phyloP scores from a whole-genome alignment of 2,888 invertebrate genomes.

The Yponomeuta sedellus region DNA sequence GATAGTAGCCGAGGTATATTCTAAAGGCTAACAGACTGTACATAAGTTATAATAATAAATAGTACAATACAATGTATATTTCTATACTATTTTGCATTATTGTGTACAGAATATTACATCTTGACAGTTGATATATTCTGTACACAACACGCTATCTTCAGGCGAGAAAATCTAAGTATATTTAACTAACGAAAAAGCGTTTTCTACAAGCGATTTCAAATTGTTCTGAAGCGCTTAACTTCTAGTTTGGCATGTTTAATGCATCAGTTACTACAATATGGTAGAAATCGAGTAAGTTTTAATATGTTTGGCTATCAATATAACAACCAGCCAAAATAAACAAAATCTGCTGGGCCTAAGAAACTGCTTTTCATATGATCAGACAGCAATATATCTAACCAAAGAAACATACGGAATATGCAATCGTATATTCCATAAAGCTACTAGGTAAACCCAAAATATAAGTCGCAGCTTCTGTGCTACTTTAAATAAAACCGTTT shows the following conservation, averaged over 20 bases:
- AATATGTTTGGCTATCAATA: too few relatives aligned
- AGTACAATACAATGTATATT: constrained; percentile 15
- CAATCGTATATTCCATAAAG: constrained; percentile 4
- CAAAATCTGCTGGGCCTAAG: too few relatives aligned
- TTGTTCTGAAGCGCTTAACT: constrained; percentile 32
- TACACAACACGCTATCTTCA: background rate
- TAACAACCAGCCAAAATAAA: too few relatives aligned
- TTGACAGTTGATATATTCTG: constrained; percentile 1
- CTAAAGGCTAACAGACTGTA: too few relatives aligned
- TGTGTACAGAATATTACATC: background rate
- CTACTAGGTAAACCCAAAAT: too few relatives aligned
- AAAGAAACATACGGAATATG: constrained; percentile 3
- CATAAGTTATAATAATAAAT: background rate
- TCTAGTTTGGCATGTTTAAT: constrained; percentile 43
- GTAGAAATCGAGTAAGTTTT: too few relatives aligned
- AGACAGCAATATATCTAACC: too few relatives aligned
- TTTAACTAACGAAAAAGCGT: constrained; percentile 20
- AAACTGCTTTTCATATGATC: constrained; percentile 15
- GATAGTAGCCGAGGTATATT: too few relatives aligned
- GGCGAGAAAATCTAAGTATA: constrained; percentile 12
- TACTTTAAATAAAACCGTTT: too few relatives aligned
- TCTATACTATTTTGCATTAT: background rate
- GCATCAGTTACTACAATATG: background rate
- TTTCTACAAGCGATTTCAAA: constrained; percentile 24
- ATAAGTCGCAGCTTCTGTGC: too few relatives aligned